Evolutionary conservation across 2,797 vertebrate genomes (phyloP).

Genomic region (Smutsia temminckii): DNA sequence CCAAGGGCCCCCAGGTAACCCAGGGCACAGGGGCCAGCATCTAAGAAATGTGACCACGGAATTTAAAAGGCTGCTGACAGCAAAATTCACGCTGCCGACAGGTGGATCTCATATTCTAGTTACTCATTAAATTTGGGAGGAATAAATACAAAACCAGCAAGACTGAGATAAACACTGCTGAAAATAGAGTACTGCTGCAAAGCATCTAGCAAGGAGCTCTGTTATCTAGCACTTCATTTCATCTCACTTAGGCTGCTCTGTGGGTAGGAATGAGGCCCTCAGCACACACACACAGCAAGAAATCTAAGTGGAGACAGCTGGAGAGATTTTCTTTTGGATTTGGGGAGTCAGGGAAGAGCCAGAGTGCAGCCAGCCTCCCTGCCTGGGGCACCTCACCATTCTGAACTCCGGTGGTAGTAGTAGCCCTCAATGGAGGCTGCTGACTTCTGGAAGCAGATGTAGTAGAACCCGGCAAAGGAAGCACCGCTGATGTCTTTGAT

Average conservation of each 20-base stretch:
- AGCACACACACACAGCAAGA: background rate
- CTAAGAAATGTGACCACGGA: background rate
- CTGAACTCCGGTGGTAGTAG: slow-evolving; percentile 97
- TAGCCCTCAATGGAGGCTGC: slow-evolving; percentile 98
- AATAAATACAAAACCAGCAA: background rate
- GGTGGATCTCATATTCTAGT: background rate
- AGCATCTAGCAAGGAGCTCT: background rate
- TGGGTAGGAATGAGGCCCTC: background rate
- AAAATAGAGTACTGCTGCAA: background rate
- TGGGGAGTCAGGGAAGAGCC: background rate
- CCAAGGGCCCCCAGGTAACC: accelerated
- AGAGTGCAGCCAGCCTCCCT: background rate
- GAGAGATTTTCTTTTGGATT: background rate
- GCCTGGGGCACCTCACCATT: slow-evolving; percentile 88
- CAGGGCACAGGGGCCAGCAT: accelerated
- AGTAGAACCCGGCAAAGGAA: slow-evolving; percentile 99
- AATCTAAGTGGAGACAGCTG: background rate
- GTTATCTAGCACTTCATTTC: background rate
- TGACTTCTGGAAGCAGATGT: slow-evolving; percentile 99
- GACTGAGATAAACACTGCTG: background rate
- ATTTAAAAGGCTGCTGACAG: background rate
- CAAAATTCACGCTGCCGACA: background rate
- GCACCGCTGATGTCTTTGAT: slow-evolving; percentile 99
- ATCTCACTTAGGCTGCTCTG: background rate
- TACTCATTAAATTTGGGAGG: background rate